Percentiles rank a stretch among this genome's conserved stretches.
Evolutionary conservation across 2,797 vertebrate genomes (phyloP).

Genomic region (Aeoliscus strigatus): DNA sequence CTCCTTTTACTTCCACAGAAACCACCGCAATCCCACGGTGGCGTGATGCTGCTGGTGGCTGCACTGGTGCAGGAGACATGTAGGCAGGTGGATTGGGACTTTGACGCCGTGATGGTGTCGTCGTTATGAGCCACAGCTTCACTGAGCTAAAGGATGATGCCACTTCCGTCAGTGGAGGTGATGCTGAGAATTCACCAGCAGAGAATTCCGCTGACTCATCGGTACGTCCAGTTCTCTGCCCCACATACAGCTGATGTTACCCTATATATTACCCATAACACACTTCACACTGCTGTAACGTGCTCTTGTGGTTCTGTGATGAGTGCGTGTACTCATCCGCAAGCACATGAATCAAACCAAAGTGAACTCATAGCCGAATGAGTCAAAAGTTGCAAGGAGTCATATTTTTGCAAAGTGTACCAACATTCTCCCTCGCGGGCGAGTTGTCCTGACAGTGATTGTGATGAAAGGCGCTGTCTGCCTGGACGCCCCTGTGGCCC

Average conservation of each 20-base stretch:
- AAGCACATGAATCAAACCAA: constrained; percentile 45
- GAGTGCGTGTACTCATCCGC: constrained; percentile 29
- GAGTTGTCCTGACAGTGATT: constrained; percentile 43
- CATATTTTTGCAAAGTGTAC: constrained; percentile 25
- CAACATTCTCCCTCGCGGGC: constrained; percentile 31
- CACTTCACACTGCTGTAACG: constrained; percentile 24
- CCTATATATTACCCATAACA: constrained; percentile 12
- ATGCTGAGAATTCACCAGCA: constrained; percentile 29
- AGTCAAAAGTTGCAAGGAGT: constrained; percentile 35
- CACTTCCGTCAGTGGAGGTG: constrained; percentile 19
- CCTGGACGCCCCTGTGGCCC: constrained; percentile 16
- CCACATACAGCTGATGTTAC: constrained; percentile 7
- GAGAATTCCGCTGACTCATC: constrained; percentile 44
- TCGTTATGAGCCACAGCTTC: constrained; percentile 40
- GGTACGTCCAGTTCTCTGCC: no score
- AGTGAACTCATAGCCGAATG: constrained; percentile 25
- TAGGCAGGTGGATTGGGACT: constrained; percentile 29
- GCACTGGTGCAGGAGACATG: constrained; percentile 11
- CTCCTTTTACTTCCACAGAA: no score
- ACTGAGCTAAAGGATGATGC: constrained; percentile 14
- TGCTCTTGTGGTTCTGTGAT: constrained; percentile 24
- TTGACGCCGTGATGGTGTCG: constrained; percentile 19
- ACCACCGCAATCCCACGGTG: constrained; percentile 1
- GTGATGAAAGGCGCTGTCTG: constrained; percentile 40
- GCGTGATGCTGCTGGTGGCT: background rate